Conservation (phyloP, 2,888 invertebrate genomes). For the Scaptomyza parva region DNA sequence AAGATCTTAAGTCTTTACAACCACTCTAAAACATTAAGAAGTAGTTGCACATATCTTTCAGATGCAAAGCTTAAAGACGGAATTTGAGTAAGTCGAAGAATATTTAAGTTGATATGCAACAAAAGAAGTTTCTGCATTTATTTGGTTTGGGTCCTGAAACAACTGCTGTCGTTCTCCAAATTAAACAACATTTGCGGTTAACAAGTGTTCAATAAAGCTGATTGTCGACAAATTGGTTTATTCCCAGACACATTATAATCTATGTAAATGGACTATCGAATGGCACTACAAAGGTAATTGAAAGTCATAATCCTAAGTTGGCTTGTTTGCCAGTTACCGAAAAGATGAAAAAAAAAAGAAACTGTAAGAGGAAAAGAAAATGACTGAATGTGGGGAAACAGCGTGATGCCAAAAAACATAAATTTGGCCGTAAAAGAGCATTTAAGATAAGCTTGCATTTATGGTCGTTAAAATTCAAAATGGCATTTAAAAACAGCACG, state of each 20-base stretch:
- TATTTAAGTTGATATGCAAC: background rate
- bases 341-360: conserved; percentile 1
- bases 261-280: conserved; percentile 1
- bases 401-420: conserved; percentile 57
- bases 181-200: background rate
- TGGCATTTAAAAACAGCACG: conserved; percentile 73
- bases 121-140: background rate
- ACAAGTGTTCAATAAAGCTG: conserved; percentile 52
- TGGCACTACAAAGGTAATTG: conserved; percentile 60
- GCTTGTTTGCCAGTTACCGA: conserved; percentile 27
- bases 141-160: too few species aligned
- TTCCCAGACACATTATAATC: conserved; percentile 19
- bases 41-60: conserved; percentile 2
- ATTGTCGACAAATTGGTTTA: conserved; percentile 19
- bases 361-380: background rate
- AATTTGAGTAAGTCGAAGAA: background rate
- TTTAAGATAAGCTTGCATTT: conserved; percentile 80
- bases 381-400: background rate
- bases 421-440: conserved; percentile 79
- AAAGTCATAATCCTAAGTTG: conserved; percentile 66
- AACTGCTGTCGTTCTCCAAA: background rate
- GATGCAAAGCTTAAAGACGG: background rate
- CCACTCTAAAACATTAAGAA: conserved; percentile 13
- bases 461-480: conserved; percentile 81
- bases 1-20: conserved; percentile 58